Percentiles rank a stretch among this genome's conserved stretches.
phyloP scores from a whole-genome alignment of 2,797 vertebrate genomes.

The Menidia menidia region DNA sequence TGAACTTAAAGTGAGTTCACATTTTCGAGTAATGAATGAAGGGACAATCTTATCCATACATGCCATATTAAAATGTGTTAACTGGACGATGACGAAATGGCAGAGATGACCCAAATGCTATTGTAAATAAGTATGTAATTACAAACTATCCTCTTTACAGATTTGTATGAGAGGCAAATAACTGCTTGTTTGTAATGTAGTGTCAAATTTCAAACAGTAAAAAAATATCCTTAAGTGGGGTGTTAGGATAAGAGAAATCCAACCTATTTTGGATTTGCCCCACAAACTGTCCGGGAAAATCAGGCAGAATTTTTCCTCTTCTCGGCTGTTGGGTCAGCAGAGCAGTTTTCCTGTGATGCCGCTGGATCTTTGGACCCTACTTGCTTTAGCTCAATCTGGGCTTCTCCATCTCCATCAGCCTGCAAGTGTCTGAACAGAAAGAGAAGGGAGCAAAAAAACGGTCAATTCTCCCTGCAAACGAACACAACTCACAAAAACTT shows the following conservation, averaged over 20 bases:
- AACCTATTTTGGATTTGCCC: background rate
- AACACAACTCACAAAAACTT: background rate
- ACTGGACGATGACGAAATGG: no score
- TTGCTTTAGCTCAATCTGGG: constrained; percentile 17
- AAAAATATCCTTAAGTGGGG: no score
- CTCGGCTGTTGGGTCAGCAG: background rate
- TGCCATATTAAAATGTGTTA: no score
- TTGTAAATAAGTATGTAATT: no score
- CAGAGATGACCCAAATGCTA: no score
- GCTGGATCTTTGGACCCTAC: background rate
- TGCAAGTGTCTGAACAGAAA: constrained; percentile 39
- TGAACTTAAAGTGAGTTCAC: no score
- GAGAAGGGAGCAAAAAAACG: background rate
- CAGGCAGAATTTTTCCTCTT: background rate
- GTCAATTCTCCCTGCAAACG: background rate
- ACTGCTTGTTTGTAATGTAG: no score
- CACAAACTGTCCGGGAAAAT: background rate
- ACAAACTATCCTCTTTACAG: no score
- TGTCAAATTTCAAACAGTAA: no score
- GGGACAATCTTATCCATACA: no score
- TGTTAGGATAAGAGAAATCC: background rate
- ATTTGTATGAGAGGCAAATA: no score
- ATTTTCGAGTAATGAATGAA: no score
- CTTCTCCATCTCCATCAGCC: background rate
- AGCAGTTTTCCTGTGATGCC: background rate